Evolutionary conservation across 2,113 vertebrate species (phyloP).

Genomic region (Mesembrinibis cayennensis): DNA sequence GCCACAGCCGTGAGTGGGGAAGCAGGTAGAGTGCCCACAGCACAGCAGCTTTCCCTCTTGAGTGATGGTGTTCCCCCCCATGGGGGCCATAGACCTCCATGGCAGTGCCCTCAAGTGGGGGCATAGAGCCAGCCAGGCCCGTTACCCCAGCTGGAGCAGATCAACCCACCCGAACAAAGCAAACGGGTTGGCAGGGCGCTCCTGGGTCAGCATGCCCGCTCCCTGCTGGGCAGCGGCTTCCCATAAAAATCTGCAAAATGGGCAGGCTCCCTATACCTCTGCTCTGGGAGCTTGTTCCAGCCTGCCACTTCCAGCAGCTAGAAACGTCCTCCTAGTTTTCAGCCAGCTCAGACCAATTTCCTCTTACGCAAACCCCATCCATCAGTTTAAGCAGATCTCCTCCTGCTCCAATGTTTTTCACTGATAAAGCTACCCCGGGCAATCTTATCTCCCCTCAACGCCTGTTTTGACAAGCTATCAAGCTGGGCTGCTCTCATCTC

Average conservation of each 20-base stretch:
- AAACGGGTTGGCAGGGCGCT: accelerated
- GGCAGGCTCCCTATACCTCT: neutral
- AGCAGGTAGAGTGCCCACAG: neutral
- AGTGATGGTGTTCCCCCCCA: too few species aligned
- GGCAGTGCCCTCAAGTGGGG: neutral
- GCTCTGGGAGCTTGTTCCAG: neutral
- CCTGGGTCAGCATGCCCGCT: neutral
- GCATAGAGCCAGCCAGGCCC: neutral
- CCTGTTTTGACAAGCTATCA: neutral
- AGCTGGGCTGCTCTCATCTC: neutral
- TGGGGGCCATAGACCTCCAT: neutral
- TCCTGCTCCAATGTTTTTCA: neutral
- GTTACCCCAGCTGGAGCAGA: neutral
- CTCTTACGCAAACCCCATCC: neutral
- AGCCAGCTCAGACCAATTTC: neutral
- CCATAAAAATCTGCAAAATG: neutral
- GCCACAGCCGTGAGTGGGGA: too few species aligned
- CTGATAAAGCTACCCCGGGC: neutral
- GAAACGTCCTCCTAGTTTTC: neutral
- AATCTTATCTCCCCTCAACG: neutral
- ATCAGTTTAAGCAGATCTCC: neutral
- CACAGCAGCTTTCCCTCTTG: neutral
- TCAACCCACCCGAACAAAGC: neutral
- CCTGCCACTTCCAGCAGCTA: neutral
- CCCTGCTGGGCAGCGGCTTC: neutral